Base-by-base conservation (phyloP, 2,797 vertebrate genomes). In the Podarcis siculus region DNA sequence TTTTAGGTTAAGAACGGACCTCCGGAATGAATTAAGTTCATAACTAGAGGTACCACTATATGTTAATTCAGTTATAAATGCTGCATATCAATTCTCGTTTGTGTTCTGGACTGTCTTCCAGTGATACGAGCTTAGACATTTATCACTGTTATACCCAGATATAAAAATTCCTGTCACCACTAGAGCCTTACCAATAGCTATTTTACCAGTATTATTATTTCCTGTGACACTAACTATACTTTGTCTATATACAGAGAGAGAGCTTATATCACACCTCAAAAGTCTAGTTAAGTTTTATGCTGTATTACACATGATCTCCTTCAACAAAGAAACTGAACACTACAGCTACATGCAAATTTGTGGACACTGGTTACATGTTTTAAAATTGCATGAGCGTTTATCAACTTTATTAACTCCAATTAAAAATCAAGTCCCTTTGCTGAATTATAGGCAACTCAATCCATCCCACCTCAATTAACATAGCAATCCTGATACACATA, bases 341-440 rank as follows among this genome's bases (percentile, higher is more conserved):
- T 69, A 82, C 17, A 61, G 32, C n/a, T 75, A 30, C 10, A 6
- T 61, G 61, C 75, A 73, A 75, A 39, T 61, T 3, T 76, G 23
- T 27, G 32, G 71, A 2, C 45, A 86, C 82, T 88, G 39, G 37
- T 88, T 86, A 39, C 89, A 4, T 7, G 58, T 21, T 17, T 82
- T 86, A 71, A 92, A 73, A 86, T 83, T 3, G 17, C 30, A 89
- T 85, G 39, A 7, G 86, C 4, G 89, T 83, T 91, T 86, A 93
- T 89, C 6, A 89, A 23, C 3, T 19, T 91, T 90, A 94, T 32
- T 91, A 89, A 87, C 76, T 90, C 42, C 71, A 89, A 87, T 82
- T 92, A 93, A 94, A 95, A 91, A 91, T 86, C 55, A 90, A 90
- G 77, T 69, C 81, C 19, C 75, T 90, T 79, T 80, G 71, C 58